These are phyloP conservation scores for Pitangus sulphuratus DNA, from an alignment of 2,797 vertebrate species.

Conservation along the genomic window DNA sequence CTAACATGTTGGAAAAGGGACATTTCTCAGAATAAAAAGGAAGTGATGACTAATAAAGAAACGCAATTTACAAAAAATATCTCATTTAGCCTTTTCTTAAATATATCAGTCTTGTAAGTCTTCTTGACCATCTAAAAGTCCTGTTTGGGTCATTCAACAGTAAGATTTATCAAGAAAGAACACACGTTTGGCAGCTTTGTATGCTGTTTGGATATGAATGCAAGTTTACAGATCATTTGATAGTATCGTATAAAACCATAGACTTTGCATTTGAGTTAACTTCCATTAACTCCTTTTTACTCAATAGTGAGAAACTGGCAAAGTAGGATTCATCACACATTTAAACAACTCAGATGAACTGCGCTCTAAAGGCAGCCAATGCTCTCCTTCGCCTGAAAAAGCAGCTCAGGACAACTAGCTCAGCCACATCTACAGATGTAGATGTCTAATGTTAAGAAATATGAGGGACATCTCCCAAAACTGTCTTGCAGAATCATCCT, in stretches of 20 bases:
- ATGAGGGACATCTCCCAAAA: background rate
- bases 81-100: conserved; percentile 28
- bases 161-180: background rate
- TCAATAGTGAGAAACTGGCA: background rate
- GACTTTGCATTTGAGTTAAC: background rate
- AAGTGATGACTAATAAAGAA: conserved; percentile 59
- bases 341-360: background rate
- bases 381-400: background rate
- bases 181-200: background rate
- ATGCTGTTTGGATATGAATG: background rate
- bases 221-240: background rate
- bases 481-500: background rate
- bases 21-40: conserved; percentile 47
- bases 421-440: background rate
- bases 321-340: background rate
- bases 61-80: conserved; percentile 47
- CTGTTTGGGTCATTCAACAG: background rate
- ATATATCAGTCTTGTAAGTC: background rate
- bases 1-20: background rate
- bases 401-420: background rate
- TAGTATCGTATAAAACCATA: background rate
- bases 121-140: background rate
- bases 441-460: background rate
- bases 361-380: background rate
- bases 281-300: background rate